These are phyloP conservation scores for Cheirogaleus medius DNA, from an alignment of 2,113 vertebrate genomes.

Conservation along the genomic window DNA sequence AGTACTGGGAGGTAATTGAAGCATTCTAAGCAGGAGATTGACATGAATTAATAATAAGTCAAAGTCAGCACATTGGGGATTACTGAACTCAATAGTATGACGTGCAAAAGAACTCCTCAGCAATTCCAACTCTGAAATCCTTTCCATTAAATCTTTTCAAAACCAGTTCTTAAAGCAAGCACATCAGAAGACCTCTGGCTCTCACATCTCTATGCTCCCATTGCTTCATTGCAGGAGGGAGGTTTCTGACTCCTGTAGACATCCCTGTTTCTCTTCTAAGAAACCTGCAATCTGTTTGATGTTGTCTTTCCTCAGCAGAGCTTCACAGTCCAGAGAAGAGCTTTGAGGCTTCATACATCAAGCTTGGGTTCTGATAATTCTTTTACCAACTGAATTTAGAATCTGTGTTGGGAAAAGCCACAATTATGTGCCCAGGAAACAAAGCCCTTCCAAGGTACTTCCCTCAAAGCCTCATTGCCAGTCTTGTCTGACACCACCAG, in stretches of 20 bases:
- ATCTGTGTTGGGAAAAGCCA: not conserved
- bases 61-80: not conserved
- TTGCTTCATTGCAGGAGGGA: not conserved
- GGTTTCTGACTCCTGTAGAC: not conserved
- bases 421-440: not conserved
- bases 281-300: not conserved
- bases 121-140: not conserved
- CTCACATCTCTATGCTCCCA: not conserved
- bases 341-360: not conserved
- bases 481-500: not conserved
- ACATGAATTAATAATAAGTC: not conserved
- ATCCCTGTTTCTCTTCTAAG: not conserved
- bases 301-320: not conserved
- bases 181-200: not conserved
- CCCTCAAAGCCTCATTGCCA: not conserved
- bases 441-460: not conserved
- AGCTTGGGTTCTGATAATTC: not conserved
- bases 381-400: not conserved
- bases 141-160: slow-evolving; percentile 33
- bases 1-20: not conserved
- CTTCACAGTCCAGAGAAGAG: not conserved
- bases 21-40: not conserved
- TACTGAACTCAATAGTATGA: not conserved
- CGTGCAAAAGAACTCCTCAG: not conserved
- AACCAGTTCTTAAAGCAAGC: not conserved